Evolutionary conservation across 2,797 vertebrate genomes (phyloP).

Genomic region (Pelodytes ibericus): DNA sequence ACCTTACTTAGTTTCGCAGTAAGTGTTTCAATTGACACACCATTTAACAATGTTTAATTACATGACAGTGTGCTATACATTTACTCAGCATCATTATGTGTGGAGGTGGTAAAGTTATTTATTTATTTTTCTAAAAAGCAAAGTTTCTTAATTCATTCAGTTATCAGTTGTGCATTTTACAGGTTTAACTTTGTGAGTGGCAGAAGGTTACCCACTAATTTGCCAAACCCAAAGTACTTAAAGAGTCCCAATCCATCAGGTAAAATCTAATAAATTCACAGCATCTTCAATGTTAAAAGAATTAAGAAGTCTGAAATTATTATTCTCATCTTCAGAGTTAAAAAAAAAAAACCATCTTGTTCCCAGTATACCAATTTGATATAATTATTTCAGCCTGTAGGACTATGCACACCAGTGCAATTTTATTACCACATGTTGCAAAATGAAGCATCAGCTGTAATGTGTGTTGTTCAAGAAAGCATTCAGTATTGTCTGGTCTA

Average conservation of each 20-base stretch:
- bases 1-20: neutral
- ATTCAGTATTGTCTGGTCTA: neutral
- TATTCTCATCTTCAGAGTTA: neutral
- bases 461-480: neutral
- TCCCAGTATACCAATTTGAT: neutral
- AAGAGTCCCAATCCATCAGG: too few species aligned
- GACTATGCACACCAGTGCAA: neutral
- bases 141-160: neutral
- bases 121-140: neutral
- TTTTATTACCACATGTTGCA: neutral
- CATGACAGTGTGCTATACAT: slow-evolving; percentile 10
- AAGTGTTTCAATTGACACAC: slow-evolving; percentile 1
- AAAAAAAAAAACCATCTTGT: neutral
- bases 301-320: neutral
- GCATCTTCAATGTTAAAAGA: neutral
- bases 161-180: neutral
- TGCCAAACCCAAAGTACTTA: neutral
- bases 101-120: neutral
- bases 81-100: neutral
- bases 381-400: neutral
- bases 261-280: neutral
- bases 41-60: slow-evolving; percentile 15
- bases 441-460: neutral
- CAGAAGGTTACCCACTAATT: neutral
- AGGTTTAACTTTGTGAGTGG: neutral